Base-by-base conservation (phyloP, 2,113 vertebrate species). In the Numida meleagris region DNA sequence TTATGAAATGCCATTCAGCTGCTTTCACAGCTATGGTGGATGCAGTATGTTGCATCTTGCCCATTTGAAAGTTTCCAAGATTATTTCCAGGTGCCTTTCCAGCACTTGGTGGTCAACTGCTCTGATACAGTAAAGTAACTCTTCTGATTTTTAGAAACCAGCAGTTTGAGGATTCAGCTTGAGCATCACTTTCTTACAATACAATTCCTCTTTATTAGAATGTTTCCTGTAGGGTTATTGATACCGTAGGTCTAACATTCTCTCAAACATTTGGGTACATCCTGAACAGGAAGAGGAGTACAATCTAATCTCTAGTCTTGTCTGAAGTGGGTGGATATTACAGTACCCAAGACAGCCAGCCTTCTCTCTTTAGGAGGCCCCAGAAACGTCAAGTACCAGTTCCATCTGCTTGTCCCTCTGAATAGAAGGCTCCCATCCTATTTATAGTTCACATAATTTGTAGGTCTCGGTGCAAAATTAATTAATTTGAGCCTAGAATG, bases 191-290 rank as follows among this genome's bases (percentile, higher is more conserved):
- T 16, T 46, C 58, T 73, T 71, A 62, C 75, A 92, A 87, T 13
- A 34, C 77, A 87, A 62, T 31, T 85, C 1, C 0, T 65, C 66
- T 92, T 96, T 88, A 92, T 92, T 71, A 90, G 86, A 92, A 95
- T 90, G 36, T 62, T 84, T 81, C 75, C 79, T 59, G 36, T 63
- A 43, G 19, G 63, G 59, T 8, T 86, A 34, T 24, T 68, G 42
- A 82, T 38, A 65, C 62, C 82, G 23, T 55, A 40, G n/a, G 45
- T 68, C 90, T 85, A 74, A 36, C 38, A 34, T 79, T 84, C 59
- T 82, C 45, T 66, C 45, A 50, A 73, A 66, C 50, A 53, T 1
- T 0, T 3, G 21, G 75, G 66, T 46, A 89, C 79, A 76, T 53
- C 63, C 91, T 77, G 59, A 87, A 46, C 38, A 74, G 40, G 13